phyloP scores from a whole-genome alignment of 2,888 invertebrate genomes.

The Pristionchus japonicus region DNA sequence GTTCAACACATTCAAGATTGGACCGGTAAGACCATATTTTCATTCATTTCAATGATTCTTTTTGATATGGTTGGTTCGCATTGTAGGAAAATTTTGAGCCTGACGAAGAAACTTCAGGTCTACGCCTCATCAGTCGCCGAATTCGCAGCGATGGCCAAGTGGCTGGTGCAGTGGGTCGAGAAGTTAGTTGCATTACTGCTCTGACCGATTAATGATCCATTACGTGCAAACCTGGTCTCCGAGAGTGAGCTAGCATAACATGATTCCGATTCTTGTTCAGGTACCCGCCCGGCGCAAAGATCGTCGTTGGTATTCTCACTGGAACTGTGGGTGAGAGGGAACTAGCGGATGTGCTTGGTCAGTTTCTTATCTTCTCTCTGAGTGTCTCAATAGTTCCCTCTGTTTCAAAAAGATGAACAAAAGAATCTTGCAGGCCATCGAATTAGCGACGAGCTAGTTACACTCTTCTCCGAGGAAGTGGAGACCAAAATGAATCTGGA shows the following conservation, averaged over 20 bases:
- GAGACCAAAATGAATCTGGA: not conserved
- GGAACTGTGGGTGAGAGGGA: not conserved
- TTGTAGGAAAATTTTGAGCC: no score
- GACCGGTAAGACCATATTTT: not conserved
- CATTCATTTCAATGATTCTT: no score
- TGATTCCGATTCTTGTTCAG: not conserved
- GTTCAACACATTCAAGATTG: conserved; percentile 8
- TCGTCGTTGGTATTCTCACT: not conserved
- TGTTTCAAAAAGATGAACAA: not conserved
- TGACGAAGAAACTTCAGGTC: not conserved
- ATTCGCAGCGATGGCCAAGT: not conserved
- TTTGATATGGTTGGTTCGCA: no score
- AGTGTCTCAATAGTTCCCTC: no score
- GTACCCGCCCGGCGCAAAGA: not conserved
- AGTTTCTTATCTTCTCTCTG: not conserved
- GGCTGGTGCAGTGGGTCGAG: conserved; percentile 1
- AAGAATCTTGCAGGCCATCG: not conserved
- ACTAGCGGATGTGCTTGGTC: not conserved
- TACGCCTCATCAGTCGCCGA: conserved; percentile 14
- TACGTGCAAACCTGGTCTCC: no score
- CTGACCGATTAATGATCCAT: no score
- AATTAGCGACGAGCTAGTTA: not conserved
- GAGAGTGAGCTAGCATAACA: no score
- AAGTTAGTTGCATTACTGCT: no score
- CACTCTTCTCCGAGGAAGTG: not conserved